These are phyloP conservation scores for Ptycholaimellus sp. DNA, from an alignment of 2,888 invertebrate species.

Conservation along the genomic window DNA sequence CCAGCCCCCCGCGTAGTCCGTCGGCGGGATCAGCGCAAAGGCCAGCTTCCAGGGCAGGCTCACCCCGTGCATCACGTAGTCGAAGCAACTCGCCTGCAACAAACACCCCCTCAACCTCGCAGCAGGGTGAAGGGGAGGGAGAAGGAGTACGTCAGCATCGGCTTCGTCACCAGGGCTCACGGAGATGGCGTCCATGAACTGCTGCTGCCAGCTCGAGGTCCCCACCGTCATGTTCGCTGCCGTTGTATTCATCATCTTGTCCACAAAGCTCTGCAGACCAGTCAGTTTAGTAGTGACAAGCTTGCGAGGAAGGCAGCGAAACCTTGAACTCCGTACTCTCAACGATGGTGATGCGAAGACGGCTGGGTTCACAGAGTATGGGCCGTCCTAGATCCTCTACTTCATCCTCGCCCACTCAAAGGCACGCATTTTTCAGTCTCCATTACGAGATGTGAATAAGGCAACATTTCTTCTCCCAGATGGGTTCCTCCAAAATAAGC, in stretches of 20 bases:
- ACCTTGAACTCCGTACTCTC: constrained; percentile 98
- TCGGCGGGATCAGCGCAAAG: constrained; percentile 90
- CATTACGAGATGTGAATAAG: too few species aligned
- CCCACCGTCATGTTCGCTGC: constrained; percentile 67
- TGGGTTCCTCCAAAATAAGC: constrained; percentile 67
- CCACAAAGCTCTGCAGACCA: constrained; percentile 37
- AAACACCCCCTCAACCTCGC: not conserved
- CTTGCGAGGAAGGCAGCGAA: too few species aligned
- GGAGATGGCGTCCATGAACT: constrained; percentile 80
- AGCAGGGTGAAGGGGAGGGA: not conserved
- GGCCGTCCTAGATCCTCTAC: too few species aligned
- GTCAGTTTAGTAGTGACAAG: not conserved
- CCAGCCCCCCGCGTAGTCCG: constrained; percentile 66
- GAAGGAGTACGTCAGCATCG: not conserved
- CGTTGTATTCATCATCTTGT: constrained; percentile 81
- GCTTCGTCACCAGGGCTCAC: constrained; percentile 32
- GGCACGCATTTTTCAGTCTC: too few species aligned
- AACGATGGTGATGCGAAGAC: constrained; percentile 65
- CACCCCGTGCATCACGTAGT: constrained; percentile 78
- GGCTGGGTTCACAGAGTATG: constrained; percentile 55
- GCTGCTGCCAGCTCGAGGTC: constrained; percentile 93
- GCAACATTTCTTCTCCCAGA: constrained; percentile 33
- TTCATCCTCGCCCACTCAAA: too few species aligned
- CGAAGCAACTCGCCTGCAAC: constrained; percentile 28
- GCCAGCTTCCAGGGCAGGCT: constrained; percentile 92